Base-by-base conservation (phyloP, 2,797 vertebrate genomes). In the Naso thynnoides region DNA sequence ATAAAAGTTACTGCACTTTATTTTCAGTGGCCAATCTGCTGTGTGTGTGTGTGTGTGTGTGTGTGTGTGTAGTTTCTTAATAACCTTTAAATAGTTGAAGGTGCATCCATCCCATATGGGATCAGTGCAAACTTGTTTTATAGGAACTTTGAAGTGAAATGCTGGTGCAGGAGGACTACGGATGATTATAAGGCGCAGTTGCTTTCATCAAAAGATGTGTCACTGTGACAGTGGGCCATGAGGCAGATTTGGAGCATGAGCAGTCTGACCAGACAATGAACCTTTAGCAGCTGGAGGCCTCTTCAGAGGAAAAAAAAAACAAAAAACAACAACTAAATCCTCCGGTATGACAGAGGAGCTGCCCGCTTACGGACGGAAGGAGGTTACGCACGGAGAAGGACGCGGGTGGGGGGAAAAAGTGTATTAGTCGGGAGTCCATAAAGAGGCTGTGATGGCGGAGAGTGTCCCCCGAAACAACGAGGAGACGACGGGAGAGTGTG, bases 201-300 rank as follows among this genome's bases (percentile, higher is more conserved):
- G 9, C 13, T 53, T 16, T 4, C 14, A 64, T 50, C 41, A 11
- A 42, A 42, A 42, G 41, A 18, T 42, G 33, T 10, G 79, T 81
- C 60, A 66, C 23, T 16, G 0, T 73, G 66, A 76, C 24, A 33
- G 52, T 26, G 63, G 24, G 65, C 57, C 70, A 50, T 11, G 73
- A 77, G 61, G n/a, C 54, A 47, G 16, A 62, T 57, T 8, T 14
- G n/a, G 68, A 84, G 54, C 64, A 70, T 4, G 68, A 71, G 69
- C 79, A 36, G 45, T 23, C 56, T 74, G 86, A 82, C 80, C 86
- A 87, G 73, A 85, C 87, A 82, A 79, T 85, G 79, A 74, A 84
- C 73, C 78, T 72, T 41, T 11, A 72, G 67, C 85, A 68, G 83
- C 86, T 79, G 81, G 61, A 85, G 84, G 84, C 78, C 83, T 85